Base-by-base conservation (phyloP, 53 echinoderm and acorn worm genomes). In the Paracentrotus lividus region DNA sequence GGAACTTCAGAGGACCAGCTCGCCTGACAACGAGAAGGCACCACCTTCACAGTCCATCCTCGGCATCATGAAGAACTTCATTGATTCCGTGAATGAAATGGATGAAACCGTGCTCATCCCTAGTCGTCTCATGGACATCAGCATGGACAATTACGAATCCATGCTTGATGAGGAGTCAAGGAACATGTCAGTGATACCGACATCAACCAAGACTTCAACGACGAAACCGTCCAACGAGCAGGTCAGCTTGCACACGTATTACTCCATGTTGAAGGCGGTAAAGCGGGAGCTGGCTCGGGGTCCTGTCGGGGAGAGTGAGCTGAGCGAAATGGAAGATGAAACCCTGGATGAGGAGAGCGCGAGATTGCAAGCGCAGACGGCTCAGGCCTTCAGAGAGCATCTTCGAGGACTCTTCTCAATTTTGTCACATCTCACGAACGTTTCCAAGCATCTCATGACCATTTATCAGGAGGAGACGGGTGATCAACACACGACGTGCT, bases 101-200 rank as follows among this genome's bases (percentile, higher is more conserved):
- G 97, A 99, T 94, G 96, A 97, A 76, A 99, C 99, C 15, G 97
- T 99, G 10, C 90, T 99, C 33, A 99, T 99, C 75, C 99, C 99
- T 15, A 99, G 99, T 66, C 95, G 97, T 2, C 93, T 99, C 31
- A 90, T 95, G 90, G 99, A 99, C 95, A 99, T 99, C 96, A 94
- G 96, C 33, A 88, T 93, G 21, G 94, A 96, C 95, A 43, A 84
- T 51, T 34, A 33, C 60, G 49, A 42, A 5, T 42, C 44, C 47
- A 60, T 59, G 93, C 40, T 72, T 40, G 57, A 72, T 20, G 27
- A 72, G 31, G 20, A 57, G 32, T 44, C 43, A 47, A 51, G 69
- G 44, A 44, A 59, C 77, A 94, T 72, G 85, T 93, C 26, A 26
- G 64, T 94, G 84, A 64, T 51, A 77, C 85, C 92, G 6, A 88